Conservation (phyloP, 1,140 invertebrate species). For the Theocolax elegans region DNA sequence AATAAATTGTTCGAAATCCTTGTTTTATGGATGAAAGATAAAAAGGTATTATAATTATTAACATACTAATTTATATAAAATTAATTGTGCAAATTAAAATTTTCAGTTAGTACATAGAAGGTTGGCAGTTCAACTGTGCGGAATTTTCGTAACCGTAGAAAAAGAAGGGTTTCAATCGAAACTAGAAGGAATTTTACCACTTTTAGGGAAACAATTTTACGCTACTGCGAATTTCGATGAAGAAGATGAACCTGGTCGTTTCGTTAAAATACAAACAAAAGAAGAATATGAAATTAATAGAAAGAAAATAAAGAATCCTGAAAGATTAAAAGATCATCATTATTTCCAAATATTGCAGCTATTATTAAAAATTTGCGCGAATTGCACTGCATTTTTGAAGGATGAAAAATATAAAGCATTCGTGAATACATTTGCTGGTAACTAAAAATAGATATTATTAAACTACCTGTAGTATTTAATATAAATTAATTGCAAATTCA, state of each 20-base stretch:
- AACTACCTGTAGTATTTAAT: not conserved
- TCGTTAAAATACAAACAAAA: conserved; percentile 53
- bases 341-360: conserved; percentile 78
- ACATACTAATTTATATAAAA: not conserved
- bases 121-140: conserved; percentile 74
- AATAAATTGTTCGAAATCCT: conserved; percentile 76
- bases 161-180: conserved; percentile 73
- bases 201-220: conserved; percentile 66
- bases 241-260: conserved; percentile 54
- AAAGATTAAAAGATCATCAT: conserved; percentile 74
- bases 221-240: conserved; percentile 43
- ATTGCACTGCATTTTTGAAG: conserved; percentile 67
- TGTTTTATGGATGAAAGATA: conserved; percentile 75
- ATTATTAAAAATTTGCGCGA: conserved; percentile 71
- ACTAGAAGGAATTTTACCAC: conserved; percentile 64
- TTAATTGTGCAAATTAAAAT: conserved; percentile 4
- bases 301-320: conserved; percentile 51
- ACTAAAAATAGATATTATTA: conserved; percentile 12
- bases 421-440: conserved; percentile 69
- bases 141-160: conserved; percentile 80
- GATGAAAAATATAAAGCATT: conserved; percentile 61
- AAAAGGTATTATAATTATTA: conserved; percentile 69
- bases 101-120: conserved; percentile 61
- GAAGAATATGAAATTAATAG: conserved; percentile 47
- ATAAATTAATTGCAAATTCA: conserved; percentile 3